phyloP scores from a whole-genome alignment of 2,888 invertebrate species.

The Flabesymbios commensalis region DNA sequence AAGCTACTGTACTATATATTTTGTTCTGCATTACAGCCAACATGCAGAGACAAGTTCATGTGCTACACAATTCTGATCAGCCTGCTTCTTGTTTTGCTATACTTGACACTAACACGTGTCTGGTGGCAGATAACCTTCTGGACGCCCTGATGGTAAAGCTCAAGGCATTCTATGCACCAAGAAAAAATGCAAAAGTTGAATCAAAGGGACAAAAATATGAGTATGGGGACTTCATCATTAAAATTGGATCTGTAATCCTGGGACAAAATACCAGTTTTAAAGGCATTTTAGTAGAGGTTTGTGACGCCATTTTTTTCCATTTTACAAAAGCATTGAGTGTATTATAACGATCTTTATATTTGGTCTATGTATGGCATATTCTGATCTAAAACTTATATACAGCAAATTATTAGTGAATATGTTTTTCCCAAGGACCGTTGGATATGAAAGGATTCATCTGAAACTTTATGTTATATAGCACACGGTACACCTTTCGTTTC shows the following conservation, averaged over 20 bases:
- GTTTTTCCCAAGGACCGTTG: too few species aligned
- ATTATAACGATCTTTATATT: background rate
- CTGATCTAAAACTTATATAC: too few species aligned
- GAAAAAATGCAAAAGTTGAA: conserved; percentile 75
- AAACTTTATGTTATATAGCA: too few species aligned
- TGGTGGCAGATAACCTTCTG: conserved; percentile 88
- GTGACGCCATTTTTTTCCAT: background rate
- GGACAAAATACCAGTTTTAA: conserved; percentile 81
- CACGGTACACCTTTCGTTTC: too few species aligned
- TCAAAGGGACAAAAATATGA: conserved; percentile 72
- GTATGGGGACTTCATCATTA: conserved; percentile 86
- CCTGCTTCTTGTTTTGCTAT: conserved; percentile 93
- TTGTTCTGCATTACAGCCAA: too few species aligned
- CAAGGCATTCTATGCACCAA: conserved; percentile 82
- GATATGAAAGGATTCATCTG: too few species aligned
- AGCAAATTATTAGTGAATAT: too few species aligned
- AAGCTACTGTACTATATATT: too few species aligned
- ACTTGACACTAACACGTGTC: conserved; percentile 80
- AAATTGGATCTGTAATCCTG: conserved; percentile 89
- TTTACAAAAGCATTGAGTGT: background rate
- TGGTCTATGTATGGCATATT: too few species aligned
- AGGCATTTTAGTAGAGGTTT: conserved; percentile 86
- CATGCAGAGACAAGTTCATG: conserved; percentile 81
- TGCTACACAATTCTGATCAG: conserved; percentile 94
- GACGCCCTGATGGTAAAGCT: conserved; percentile 89